These are phyloP conservation scores for Acanthosoma haemorrhoidale DNA, from an alignment of 2,888 invertebrate species.

Conservation along the genomic window DNA sequence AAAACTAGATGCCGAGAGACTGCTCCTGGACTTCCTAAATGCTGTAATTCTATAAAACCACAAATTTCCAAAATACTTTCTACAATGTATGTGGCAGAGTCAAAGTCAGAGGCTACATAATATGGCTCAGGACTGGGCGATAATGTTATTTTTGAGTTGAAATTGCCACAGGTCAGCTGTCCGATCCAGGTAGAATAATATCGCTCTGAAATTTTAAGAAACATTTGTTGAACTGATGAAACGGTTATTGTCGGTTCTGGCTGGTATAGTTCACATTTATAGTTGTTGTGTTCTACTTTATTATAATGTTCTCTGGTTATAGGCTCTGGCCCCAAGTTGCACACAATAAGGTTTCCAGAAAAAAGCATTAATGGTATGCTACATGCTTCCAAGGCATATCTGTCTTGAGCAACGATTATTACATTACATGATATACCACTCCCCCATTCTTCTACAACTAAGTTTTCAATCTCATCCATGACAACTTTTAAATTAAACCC, in stretches of 20 bases:
- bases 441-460: slow-evolving; percentile 85
- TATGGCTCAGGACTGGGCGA: slow-evolving; percentile 66
- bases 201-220: slow-evolving; percentile 64
- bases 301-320: slow-evolving; percentile 9
- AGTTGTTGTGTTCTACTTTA: slow-evolving; percentile 26
- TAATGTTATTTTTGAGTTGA: slow-evolving; percentile 64
- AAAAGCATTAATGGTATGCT: slow-evolving; percentile 74
- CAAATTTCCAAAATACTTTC: slow-evolving; percentile 73
- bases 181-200: slow-evolving; percentile 71
- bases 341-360: slow-evolving; percentile 64
- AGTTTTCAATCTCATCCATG: slow-evolving; percentile 69
- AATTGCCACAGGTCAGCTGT: slow-evolving; percentile 65
- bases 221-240: slow-evolving; percentile 48
- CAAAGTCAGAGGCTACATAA: slow-evolving; percentile 60
- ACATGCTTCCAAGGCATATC: slow-evolving; percentile 53
- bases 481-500: slow-evolving; percentile 79
- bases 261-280: slow-evolving; percentile 43
- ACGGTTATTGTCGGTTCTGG: slow-evolving; percentile 54
- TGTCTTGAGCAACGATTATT: slow-evolving; percentile 70
- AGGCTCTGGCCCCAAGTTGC: slow-evolving; percentile 36
- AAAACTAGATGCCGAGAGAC: slow-evolving; percentile 84
- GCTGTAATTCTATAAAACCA: slow-evolving; percentile 81
- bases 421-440: slow-evolving; percentile 78
- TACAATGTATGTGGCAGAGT: slow-evolving; percentile 56
- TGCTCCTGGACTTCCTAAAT: slow-evolving; percentile 86